Base-by-base conservation (phyloP, 2,113 vertebrate genomes). In the Eonycteris spelaea region DNA sequence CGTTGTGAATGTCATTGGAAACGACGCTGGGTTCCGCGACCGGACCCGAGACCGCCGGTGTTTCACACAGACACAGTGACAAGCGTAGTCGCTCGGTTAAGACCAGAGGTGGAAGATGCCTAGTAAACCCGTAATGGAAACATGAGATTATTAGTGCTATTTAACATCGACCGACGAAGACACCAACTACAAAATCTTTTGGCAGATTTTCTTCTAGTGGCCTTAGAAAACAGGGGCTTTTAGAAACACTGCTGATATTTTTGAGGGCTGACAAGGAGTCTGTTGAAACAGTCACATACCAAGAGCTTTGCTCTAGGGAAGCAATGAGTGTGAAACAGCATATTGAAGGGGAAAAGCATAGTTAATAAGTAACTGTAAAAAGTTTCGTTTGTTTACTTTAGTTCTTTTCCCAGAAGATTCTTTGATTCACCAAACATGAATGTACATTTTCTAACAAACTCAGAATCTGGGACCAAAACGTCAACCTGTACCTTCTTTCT, bases 161-260 rank as follows among this genome's bases (percentile, higher is more conserved):
- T 97, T 96, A 97, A 97, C 97, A 96, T 78, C 98, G 19, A 82
- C 85, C 80, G 83, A 92, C 73, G 57, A 84, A 86, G 80, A 97
- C 92, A 95, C 61, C 96, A 40, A 97, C 85, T 90, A 96, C 97
- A 51, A 97, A 73, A 43, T 98, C 94, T 98, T 96, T 96, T 94
- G 98, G 98, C 98, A 98, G 98, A 98, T 99, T 98, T 98, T 98
- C 94, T 97, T 98, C 98, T 98, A 98, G 99, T 99, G 99, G 99
- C 99, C 99, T 99, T 99, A 99, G 99, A 99, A 99, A 98, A 99
- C 98, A 99, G 94, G 99, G 99, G 99, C 99, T 99, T 99, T 99
- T 98, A 99, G 97, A 98, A 98, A 98, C 98, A 98, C 97, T 98
- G 98, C 98, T 98, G 98, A 82, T 98, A 98, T 97, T 98, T 98